Percentiles rank a stretch among this genome's conserved stretches.
These are phyloP conservation scores for Leptinotarsa tumamoca DNA, from an alignment of 2,888 invertebrate genomes.

Conservation along the genomic window DNA sequence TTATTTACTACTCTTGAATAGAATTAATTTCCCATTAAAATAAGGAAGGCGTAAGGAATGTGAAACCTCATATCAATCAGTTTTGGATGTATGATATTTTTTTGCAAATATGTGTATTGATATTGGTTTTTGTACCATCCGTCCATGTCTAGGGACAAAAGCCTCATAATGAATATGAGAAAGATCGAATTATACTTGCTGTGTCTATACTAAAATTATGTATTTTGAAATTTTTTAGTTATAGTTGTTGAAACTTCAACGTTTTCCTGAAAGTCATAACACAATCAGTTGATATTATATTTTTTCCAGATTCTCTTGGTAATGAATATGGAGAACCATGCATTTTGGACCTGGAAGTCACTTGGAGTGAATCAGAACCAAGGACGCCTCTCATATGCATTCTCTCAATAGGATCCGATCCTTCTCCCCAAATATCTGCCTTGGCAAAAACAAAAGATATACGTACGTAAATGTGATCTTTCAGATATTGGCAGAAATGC, in stretches of 20 bases:
- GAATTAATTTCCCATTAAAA: too few relatives aligned
- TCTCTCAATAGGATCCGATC: conserved; percentile 95
- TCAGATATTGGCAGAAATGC: not conserved
- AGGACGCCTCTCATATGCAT: conserved; percentile 92
- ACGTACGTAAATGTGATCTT: conserved; percentile 70
- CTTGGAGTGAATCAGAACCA: conserved; percentile 91
- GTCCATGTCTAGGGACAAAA: too few relatives aligned
- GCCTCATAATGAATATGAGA: too few relatives aligned
- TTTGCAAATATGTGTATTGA: too few relatives aligned
- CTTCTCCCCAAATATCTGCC: conserved; percentile 91
- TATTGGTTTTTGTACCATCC: too few relatives aligned
- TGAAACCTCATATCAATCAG: too few relatives aligned
- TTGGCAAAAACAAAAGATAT: conserved; percentile 89
- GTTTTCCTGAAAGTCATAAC: not conserved
- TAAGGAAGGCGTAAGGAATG: too few relatives aligned
- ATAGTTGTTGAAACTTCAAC: not conserved
- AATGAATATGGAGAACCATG: conserved; percentile 91
- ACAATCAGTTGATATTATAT: not conserved
- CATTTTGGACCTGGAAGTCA: conserved; percentile 90
- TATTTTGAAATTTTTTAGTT: too few relatives aligned
- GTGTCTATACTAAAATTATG: too few relatives aligned
- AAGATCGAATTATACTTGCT: too few relatives aligned
- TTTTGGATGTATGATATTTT: too few relatives aligned
- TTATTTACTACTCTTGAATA: too few relatives aligned
- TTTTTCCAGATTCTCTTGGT: conserved; percentile 79